Evolutionary conservation across 2,888 invertebrate species (phyloP).

Genomic region (Parelbella ahira): DNA sequence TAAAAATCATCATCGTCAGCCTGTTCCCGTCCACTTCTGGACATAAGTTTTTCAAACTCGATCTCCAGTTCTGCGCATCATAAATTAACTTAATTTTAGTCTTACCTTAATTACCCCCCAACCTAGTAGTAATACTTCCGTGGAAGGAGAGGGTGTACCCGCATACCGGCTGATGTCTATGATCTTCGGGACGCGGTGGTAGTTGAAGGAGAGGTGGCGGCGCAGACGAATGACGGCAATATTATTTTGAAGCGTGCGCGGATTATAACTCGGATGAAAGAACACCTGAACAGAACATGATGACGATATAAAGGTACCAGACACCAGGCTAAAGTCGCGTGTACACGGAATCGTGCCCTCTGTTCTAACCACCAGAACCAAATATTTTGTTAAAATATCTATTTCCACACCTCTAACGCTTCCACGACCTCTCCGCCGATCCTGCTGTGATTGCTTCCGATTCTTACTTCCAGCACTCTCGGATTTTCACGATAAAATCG

Average conservation of each 20-base stretch:
- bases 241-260: constrained; percentile 54
- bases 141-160: constrained; percentile 41
- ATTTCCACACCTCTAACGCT: constrained; percentile 61
- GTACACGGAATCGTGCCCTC: too few relatives aligned
- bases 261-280: constrained; percentile 66
- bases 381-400: too few relatives aligned
- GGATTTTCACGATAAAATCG: constrained; percentile 70
- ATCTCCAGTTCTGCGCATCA: too few relatives aligned
- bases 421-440: constrained; percentile 60
- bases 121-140: constrained; percentile 57
- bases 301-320: too few relatives aligned
- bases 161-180: constrained; percentile 45
- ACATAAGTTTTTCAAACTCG: too few relatives aligned
- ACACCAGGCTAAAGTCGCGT: too few relatives aligned
- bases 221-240: constrained; percentile 60
- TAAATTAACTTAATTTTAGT: too few relatives aligned
- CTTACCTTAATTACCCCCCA: constrained; percentile 70
- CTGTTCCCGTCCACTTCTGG: too few relatives aligned
- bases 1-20: too few relatives aligned
- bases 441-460: constrained; percentile 70
- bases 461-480: constrained; percentile 49
- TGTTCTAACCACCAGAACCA: too few relatives aligned
- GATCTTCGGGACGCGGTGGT: constrained; percentile 53
- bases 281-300: constrained; percentile 46
- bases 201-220: constrained; percentile 45